Percentiles rank a stretch among this genome's conserved stretches.
Conservation (phyloP, 1,140 invertebrate genomes). For the Meloidogyne floridensis region DNA sequence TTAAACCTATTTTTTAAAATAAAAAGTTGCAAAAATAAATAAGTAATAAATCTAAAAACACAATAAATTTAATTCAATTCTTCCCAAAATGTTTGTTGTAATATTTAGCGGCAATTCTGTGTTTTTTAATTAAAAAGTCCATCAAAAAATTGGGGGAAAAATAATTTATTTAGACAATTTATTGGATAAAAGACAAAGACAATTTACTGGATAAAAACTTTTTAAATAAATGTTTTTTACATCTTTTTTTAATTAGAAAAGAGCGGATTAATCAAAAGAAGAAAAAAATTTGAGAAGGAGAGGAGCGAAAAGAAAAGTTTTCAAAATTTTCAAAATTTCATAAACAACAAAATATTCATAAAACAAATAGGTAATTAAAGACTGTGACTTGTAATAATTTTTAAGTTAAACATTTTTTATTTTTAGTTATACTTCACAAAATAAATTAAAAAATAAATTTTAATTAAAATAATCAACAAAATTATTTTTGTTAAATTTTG, state of each 20-base stretch:
- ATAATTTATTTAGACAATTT: neutral
- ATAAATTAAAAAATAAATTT: too few relatives aligned
- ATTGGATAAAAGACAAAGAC: neutral
- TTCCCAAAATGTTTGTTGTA: neutral
- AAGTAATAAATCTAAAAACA: neutral
- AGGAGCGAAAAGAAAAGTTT: neutral
- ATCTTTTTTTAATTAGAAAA: slow-evolving; percentile 5
- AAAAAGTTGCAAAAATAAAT: neutral
- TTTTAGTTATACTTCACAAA: too few relatives aligned
- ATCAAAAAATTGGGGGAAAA: neutral
- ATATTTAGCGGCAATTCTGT: neutral
- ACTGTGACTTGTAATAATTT: too few relatives aligned
- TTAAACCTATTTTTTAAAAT: neutral
- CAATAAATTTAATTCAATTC: slow-evolving; percentile 7
- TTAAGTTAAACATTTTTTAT: too few relatives aligned
- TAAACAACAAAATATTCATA: too few relatives aligned
- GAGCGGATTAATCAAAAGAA: neutral
- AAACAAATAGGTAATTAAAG: too few relatives aligned
- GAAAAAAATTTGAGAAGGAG: neutral
- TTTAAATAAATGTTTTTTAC: neutral
- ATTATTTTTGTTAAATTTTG: neutral
- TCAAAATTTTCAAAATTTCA: neutral
- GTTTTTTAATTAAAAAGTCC: neutral
- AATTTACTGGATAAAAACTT: neutral
- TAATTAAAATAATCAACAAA: neutral